Base-by-base conservation (phyloP, 2,113 vertebrate genomes). In the Festucalex cinctus region DNA sequence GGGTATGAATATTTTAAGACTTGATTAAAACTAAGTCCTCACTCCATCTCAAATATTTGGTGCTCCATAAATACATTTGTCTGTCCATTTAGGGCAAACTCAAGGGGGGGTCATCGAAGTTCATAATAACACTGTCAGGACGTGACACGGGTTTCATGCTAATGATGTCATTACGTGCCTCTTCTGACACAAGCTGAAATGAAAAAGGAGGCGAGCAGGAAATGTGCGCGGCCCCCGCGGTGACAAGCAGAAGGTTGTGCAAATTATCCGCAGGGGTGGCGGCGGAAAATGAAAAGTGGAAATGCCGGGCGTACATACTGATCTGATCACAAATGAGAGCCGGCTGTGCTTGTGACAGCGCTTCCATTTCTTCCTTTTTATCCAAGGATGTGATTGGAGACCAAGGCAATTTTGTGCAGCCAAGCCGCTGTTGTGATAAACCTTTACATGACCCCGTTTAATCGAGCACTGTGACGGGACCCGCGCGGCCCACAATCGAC, bases 101-200 rank as follows among this genome's bases (percentile, higher is more conserved):
- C 7, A 7, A 14, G 2, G 24, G 2, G 24, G 3, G 53, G 53
- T 56, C 24, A 28, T 26, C 16, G 6, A 14, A 7, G 14, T 56
- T 56, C 22, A 26, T 56, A 4, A 16, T 56, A 24, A 24, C 51
- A 24, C 22, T 24, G 51, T n/a, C 48, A 13, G 43, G 43, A 49
- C 6, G n/a, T n/a, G 46, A 49, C 8, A 19, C 2, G 63, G 61
- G 51, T 74, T 71, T 82, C 60, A 78, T 56, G 54, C 71, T 78
- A 81, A 81, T 71, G 78, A 78, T 69, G 73, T 76, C 76, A 70
- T 79, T 66, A 68, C 71, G 66, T 77, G 73, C 62, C 74, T 75
- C 54, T 73, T 76, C 65, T 70, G 61, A 51, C 20, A n/a, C 7
- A 20, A 51, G 48, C 48, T 22, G 48, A 22, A 14, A 51, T 22